Percentiles rank a stretch among this genome's conserved stretches.
phyloP scores from a whole-genome alignment of 2,113 vertebrate genomes.

The Gnathonemus echidnorhynchus region DNA sequence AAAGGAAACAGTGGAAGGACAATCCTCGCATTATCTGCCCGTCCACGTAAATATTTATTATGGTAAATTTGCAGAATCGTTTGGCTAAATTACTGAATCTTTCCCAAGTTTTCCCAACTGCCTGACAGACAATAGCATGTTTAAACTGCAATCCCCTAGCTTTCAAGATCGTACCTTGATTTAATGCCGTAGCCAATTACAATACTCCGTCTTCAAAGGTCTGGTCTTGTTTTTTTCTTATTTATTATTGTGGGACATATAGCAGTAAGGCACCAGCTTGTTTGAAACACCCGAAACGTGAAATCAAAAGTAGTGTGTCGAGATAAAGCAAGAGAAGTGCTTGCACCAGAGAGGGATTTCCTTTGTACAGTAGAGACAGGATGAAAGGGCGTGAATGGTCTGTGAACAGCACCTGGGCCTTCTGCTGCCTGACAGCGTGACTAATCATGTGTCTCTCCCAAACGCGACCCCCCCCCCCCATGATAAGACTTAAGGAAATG shows the following conservation, averaged over 20 bases:
- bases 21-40: conserved; percentile 47
- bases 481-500: not conserved
- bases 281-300: not conserved
- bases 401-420: not conserved
- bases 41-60: conserved; percentile 64
- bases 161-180: conserved; percentile 12
- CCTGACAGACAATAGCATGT: conserved; percentile 14
- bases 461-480: not conserved
- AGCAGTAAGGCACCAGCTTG: not conserved
- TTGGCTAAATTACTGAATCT: conserved; percentile 31
- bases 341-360: not conserved
- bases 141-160: conserved; percentile 5
- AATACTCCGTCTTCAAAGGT: not conserved
- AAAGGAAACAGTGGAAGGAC: conserved; percentile 36
- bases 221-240: not conserved
- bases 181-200: not conserved
- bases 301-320: not conserved
- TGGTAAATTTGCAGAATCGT: conserved; percentile 48
- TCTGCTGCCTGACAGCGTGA: not conserved
- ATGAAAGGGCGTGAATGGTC: not conserved
- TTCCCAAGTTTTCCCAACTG: conserved; percentile 36
- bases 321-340: not conserved
- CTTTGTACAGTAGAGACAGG: not conserved
- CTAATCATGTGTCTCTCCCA: not conserved
- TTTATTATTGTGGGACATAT: not conserved